Percentiles rank a stretch among this genome's conserved stretches.
Conservation (phyloP, 2,888 invertebrate genomes). For the Xestobium rufovillosum region DNA sequence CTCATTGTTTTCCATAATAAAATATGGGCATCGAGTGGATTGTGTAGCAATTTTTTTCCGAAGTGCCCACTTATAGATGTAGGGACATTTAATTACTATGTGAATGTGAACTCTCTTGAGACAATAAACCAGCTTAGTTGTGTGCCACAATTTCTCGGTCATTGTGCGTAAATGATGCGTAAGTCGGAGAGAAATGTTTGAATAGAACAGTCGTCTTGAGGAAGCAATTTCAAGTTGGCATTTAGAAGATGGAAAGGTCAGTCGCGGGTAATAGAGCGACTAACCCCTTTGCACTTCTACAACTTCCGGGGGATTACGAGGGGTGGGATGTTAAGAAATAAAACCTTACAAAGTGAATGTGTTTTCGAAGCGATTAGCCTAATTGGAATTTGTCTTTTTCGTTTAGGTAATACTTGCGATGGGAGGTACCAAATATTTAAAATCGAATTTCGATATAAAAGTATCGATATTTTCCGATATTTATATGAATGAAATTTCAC, state of each 20-base stretch:
- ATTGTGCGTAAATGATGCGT: conserved; percentile 3
- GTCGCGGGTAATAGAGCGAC: conserved; percentile 32
- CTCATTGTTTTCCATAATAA: conserved; percentile 26
- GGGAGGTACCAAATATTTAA: too few relatives aligned
- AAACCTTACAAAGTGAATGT: not conserved
- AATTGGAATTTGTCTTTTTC: too few relatives aligned
- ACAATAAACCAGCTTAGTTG: conserved; percentile 15
- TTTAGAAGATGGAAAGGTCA: conserved; percentile 35
- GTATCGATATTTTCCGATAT: too few relatives aligned
- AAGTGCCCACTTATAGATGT: conserved; percentile 14
- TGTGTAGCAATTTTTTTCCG: conserved; percentile 12
- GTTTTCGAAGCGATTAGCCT: not conserved
- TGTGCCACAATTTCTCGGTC: too few relatives aligned
- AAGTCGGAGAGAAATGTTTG: not conserved
- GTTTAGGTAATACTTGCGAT: too few relatives aligned
- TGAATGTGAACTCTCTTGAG: conserved; percentile 9
- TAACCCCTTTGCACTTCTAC: conserved; percentile 39
- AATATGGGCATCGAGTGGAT: conserved; percentile 11
- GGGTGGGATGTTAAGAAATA: too few relatives aligned
- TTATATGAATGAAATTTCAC: too few relatives aligned
- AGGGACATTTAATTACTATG: conserved; percentile 13
- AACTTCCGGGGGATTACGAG: conserved; percentile 26
- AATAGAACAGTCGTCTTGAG: conserved; percentile 1
- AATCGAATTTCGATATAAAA: too few relatives aligned
- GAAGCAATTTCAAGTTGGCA: conserved; percentile 25